These are phyloP conservation scores for Balaeniceps rex DNA, from an alignment of 2,113 vertebrate species.

Conservation along the genomic window DNA sequence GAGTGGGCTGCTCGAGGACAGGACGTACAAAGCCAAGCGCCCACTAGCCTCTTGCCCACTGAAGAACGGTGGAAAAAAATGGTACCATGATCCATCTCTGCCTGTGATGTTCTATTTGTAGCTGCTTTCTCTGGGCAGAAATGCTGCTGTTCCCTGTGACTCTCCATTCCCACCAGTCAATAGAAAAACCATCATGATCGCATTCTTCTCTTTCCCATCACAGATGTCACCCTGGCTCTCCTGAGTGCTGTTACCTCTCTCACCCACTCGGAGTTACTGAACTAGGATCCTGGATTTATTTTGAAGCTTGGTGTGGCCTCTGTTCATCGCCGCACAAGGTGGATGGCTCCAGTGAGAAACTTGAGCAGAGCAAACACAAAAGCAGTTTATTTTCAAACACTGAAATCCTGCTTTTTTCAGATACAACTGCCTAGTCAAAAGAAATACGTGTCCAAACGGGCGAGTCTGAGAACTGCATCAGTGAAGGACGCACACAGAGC, in stretches of 20 bases:
- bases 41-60: neutral
- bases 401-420: neutral
- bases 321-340: neutral
- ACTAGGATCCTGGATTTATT: neutral
- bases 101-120: neutral
- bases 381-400: neutral
- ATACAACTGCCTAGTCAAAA: neutral
- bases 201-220: neutral
- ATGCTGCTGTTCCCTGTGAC: neutral
- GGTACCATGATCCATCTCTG: neutral
- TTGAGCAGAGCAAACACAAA: neutral
- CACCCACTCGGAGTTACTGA: neutral
- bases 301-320: neutral
- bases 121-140: neutral
- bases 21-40: neutral
- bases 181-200: neutral
- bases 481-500: neutral
- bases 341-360: neutral
- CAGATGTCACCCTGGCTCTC: neutral
- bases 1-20: neutral
- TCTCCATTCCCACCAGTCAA: neutral
- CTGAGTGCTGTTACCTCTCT: neutral
- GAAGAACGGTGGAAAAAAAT: neutral
- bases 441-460: accelerated
- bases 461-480: neutral